Base-by-base conservation (phyloP, 2,797 vertebrate genomes). In the Myotis planiceps region DNA sequence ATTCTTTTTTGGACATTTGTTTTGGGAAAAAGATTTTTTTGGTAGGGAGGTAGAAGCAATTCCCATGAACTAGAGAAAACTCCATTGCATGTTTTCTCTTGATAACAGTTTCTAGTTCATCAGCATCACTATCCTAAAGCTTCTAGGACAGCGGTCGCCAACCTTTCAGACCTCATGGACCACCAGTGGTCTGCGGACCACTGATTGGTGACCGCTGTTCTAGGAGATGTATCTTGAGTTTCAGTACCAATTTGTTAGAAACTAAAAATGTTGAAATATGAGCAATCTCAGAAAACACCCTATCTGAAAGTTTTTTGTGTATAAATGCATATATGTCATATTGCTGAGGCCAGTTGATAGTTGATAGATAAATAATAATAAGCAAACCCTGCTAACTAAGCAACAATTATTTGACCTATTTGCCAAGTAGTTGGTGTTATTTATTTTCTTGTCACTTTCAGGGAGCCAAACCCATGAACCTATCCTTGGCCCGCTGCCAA, bases 401-500 rank as follows among this genome's bases (percentile, higher is more conserved):
- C 8, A 25, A 55, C 34, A 63, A 39, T 66, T 66, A 78, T 32
- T 72, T 72, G 65, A 55, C 12, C 55, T 68, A 55, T 55, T 29
- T 79, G 45, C n/a, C 37, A 78, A 39, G 27, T 14, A 72, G 79
- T 39, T 32, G 51, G 32, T 23, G 29, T 47, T 39, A 51, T 23
- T 63, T 75, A 72, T 84, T 88, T 88, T 88, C 45, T n/a, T 92
- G 34, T 65, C 79, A 84, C 55, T 89, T 84, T 39, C 5, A 79
- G 19, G 71, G 71, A 80, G 32, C 51, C 76, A 93, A 96, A 78
- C 85, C 27, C n/a, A 86, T 32, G 19, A 87, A 72, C 27, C n/a
- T 89, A 39, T 65, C 21, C 66, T 91, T 92, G 82, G 75, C 71
- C 37, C 45, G 21, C n/a, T 80, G 90, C 39, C 58, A 51, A 49